phyloP scores from a whole-genome alignment of 2,797 vertebrate genomes.

The Emydoidea blandingii region DNA sequence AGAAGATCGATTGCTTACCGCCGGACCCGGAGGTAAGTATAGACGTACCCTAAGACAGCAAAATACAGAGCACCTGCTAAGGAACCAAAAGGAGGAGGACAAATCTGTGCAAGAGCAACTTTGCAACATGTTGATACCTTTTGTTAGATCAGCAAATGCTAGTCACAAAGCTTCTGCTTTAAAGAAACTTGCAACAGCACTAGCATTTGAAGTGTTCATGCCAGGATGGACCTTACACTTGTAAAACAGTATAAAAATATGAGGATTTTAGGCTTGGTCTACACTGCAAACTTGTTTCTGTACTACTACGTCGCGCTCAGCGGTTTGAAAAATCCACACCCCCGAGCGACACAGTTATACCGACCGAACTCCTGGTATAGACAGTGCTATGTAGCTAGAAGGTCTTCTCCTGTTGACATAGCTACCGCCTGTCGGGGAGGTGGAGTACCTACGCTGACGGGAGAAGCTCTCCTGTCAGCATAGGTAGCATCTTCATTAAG shows the following conservation, averaged over 20 bases:
- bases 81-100: slow-evolving; percentile 1
- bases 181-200: slow-evolving; percentile 1
- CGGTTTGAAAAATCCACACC: background rate
- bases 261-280: background rate
- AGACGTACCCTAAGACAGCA: background rate
- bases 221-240: background rate
- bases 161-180: slow-evolving; percentile 5
- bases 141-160: slow-evolving; percentile 25
- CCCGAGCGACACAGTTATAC: background rate
- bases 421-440: background rate
- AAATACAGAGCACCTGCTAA: background rate
- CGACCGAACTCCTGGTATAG: background rate
- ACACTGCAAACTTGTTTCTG: background rate
- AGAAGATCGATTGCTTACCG: too few species aligned
- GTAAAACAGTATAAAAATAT: background rate
- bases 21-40: too few species aligned
- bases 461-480: background rate
- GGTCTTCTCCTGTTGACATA: too few species aligned
- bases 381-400: background rate
- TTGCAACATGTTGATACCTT: slow-evolving; percentile 5
- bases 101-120: slow-evolving; percentile 17
- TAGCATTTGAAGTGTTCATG: background rate
- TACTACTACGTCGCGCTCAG: background rate
- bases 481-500: background rate
- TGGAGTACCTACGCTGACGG: background rate